Evolutionary conservation across 2,113 vertebrate genomes (phyloP).

Genomic region (Reinhardtius hippoglossoides): DNA sequence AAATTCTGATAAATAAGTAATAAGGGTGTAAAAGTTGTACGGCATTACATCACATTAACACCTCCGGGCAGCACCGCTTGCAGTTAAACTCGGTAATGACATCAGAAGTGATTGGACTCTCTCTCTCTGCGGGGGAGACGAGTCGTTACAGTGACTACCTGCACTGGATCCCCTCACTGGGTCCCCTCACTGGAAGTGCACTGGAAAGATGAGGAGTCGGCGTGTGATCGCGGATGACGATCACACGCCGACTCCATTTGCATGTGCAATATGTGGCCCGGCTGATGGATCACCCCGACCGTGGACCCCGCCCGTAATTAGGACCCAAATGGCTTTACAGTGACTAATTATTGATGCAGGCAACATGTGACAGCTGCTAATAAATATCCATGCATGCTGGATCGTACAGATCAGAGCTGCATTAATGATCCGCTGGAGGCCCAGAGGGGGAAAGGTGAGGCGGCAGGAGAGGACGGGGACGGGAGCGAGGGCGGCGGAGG

Average conservation of each 20-base stretch:
- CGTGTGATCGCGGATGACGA: conserved; percentile 10
- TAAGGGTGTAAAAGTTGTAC: neutral
- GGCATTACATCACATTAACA: neutral
- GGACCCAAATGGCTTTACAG: conserved; percentile 69
- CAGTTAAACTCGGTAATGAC: conserved; percentile 2
- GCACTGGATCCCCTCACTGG: conserved; percentile 27
- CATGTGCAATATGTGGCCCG: conserved; percentile 44
- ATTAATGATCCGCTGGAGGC: conserved; percentile 48
- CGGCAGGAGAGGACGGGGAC: neutral
- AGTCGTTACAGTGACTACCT: conserved; percentile 9
- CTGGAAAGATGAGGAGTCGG: conserved; percentile 10
- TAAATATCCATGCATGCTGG: conserved; percentile 59
- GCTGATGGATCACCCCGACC: conserved; percentile 59
- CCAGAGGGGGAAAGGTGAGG: conserved; percentile 26
- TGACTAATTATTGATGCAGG: conserved; percentile 73
- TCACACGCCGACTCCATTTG: conserved; percentile 27
- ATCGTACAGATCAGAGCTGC: conserved; percentile 25
- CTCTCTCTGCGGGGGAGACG: conserved; percentile 8
- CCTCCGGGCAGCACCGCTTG: neutral
- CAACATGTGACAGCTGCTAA: conserved; percentile 67
- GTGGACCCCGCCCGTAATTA: conserved; percentile 64
- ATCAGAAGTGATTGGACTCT: conserved; percentile 1
- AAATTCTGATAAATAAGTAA: neutral
- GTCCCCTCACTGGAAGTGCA: conserved; percentile 3
- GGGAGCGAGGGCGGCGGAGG: neutral